These are phyloP conservation scores for Darevskia mixta DNA, from an alignment of 2,797 vertebrate species.

Conservation along the genomic window DNA sequence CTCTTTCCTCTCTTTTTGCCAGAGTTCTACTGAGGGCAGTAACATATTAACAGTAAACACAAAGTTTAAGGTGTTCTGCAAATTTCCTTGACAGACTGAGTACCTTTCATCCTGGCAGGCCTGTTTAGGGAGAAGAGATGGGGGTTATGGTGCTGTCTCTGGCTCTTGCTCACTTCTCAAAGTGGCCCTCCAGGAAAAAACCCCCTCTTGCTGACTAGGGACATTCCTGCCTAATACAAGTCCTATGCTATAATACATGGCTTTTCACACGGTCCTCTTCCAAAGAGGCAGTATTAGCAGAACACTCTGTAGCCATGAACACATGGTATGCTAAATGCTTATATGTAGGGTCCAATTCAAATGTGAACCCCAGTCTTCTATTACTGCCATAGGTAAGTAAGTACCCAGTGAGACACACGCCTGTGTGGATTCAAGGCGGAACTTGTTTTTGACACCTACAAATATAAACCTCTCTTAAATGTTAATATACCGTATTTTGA, in stretches of 20 bases:
- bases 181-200: not conserved
- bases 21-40: not conserved
- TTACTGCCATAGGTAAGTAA: not conserved
- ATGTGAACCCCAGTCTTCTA: not conserved
- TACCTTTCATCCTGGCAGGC: too few species aligned
- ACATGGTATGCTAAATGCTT: too few species aligned
- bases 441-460: not conserved
- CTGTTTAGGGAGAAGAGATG: not conserved
- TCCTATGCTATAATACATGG: too few species aligned
- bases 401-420: not conserved
- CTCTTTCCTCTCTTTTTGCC: not conserved
- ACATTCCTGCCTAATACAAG: not conserved
- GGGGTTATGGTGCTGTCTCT: not conserved
- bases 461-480: not conserved
- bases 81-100: too few species aligned
- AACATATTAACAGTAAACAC: not conserved
- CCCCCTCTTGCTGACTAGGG: not conserved
- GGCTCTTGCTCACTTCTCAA: too few species aligned
- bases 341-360: not conserved
- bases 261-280: not conserved
- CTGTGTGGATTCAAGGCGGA: not conserved
- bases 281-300: too few species aligned
- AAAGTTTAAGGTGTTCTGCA: not conserved
- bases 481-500: not conserved
- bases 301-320: not conserved